These are phyloP conservation scores for Plagodis pulveraria DNA, from an alignment of 2,888 invertebrate genomes.

Conservation along the genomic window DNA sequence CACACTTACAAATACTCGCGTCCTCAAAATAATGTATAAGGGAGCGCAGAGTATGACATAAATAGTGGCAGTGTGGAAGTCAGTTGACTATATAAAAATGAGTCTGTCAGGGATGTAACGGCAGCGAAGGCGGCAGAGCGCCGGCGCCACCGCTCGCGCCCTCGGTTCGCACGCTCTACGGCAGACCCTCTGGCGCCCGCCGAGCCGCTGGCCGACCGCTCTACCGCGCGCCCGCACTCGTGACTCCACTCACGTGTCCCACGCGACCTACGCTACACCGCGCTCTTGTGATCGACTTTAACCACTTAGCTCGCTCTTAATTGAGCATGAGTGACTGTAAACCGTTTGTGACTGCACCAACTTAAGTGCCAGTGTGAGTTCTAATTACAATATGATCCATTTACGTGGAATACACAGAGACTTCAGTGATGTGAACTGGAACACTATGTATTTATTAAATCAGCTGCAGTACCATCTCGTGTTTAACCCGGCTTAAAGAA, in stretches of 20 bases:
- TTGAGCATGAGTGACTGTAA: slow-evolving; percentile 59
- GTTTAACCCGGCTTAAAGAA: slow-evolving; percentile 70
- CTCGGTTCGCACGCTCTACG: slow-evolving; percentile 61
- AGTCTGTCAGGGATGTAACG: slow-evolving; percentile 73
- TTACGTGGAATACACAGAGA: slow-evolving; percentile 52
- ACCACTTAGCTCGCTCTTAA: slow-evolving; percentile 40
- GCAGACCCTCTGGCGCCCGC: slow-evolving; percentile 76
- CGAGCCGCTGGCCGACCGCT: slow-evolving; percentile 55
- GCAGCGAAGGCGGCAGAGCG: slow-evolving; percentile 67
- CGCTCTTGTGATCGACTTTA: slow-evolving; percentile 28
- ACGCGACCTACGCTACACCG: slow-evolving; percentile 23
- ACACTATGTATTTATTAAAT: slow-evolving; percentile 57
- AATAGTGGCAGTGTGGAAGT: slow-evolving; percentile 82
- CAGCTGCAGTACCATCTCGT: slow-evolving; percentile 63
- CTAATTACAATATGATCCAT: slow-evolving; percentile 66
- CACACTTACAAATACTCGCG: slow-evolving; percentile 73
- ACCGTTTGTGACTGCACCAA: slow-evolving; percentile 51
- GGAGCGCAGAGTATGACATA: slow-evolving; percentile 80
- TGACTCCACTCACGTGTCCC: slow-evolving; percentile 47
- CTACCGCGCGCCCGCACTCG: slow-evolving; percentile 34
- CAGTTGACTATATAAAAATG: slow-evolving; percentile 84
- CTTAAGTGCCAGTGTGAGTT: slow-evolving; percentile 64
- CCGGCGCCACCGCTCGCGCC: slow-evolving; percentile 75
- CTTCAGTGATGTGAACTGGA: slow-evolving; percentile 57
- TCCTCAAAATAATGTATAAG: slow-evolving; percentile 80